Evolutionary conservation across 2,113 vertebrate species (phyloP).

Genomic region (Ovibos moschatus): DNA sequence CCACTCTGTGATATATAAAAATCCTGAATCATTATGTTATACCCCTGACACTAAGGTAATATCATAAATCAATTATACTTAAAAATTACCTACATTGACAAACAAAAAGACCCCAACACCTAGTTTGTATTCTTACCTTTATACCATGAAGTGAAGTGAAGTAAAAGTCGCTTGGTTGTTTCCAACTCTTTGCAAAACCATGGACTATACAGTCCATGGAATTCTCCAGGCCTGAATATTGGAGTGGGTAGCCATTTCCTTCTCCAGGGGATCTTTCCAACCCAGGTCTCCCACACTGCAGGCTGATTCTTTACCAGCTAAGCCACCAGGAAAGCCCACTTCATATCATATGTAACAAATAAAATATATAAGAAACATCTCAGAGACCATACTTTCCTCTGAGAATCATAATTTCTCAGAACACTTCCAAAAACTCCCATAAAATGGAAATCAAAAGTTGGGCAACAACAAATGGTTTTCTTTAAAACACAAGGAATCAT

Average conservation of each 20-base stretch:
- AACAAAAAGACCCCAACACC: not conserved
- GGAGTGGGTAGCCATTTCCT: not conserved
- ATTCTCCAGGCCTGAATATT: not conserved
- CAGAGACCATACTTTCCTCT: not conserved
- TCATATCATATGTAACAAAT: not conserved
- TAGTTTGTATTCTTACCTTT: not conserved
- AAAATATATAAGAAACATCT: not conserved
- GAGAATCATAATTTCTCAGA: not conserved
- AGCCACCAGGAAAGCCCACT: not conserved
- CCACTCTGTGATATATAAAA: not conserved
- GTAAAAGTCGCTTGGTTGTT: not conserved
- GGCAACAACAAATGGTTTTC: not conserved
- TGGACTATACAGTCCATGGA: not conserved
- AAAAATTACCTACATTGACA: not conserved
- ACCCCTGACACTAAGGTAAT: not conserved
- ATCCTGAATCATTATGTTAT: not conserved
- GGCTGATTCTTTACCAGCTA: not conserved
- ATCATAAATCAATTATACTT: not conserved
- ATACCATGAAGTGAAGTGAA: not conserved
- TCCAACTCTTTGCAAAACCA: not conserved
- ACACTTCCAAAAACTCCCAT: not conserved
- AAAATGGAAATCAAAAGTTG: slow-evolving; percentile 10
- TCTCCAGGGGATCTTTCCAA: not conserved
- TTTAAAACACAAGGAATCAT: not conserved
- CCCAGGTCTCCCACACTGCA: not conserved